phyloP scores from a whole-genome alignment of 2,888 invertebrate species.

The Helleia helle region DNA sequence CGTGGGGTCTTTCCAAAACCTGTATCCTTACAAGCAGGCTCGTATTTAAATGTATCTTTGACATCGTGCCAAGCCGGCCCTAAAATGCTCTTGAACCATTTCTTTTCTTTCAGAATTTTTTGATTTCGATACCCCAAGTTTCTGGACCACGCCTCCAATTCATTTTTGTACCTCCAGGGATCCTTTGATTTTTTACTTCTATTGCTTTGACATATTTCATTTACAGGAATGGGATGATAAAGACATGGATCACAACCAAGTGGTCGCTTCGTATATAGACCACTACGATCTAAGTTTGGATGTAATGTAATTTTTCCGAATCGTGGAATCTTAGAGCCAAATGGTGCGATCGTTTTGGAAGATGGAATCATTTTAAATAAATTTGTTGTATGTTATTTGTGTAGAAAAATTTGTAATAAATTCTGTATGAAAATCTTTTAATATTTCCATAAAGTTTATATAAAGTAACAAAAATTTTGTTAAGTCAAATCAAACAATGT shows the following conservation, averaged over 20 bases:
- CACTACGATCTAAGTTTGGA: constrained; percentile 45
- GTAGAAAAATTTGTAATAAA: too few relatives aligned
- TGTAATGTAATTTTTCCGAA: constrained; percentile 44
- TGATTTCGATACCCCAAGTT: constrained; percentile 59
- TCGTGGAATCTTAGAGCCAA: constrained; percentile 33
- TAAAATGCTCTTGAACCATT: constrained; percentile 36
- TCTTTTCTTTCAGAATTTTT: constrained; percentile 34
- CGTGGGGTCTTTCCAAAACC: constrained; percentile 47
- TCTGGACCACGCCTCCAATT: constrained; percentile 52
- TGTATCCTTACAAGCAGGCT: constrained; percentile 42
- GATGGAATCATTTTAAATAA: constrained; percentile 16
- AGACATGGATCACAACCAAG: constrained; percentile 45
- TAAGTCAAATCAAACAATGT: too few relatives aligned
- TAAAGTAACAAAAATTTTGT: too few relatives aligned
- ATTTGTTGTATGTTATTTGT: too few relatives aligned
- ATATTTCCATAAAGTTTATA: too few relatives aligned
- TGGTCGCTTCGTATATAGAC: constrained; percentile 33
- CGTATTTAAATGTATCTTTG: constrained; percentile 23
- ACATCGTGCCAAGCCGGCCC: constrained; percentile 53
- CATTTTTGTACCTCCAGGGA: constrained; percentile 51
- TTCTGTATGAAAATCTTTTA: too few relatives aligned
- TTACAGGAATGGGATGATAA: constrained; percentile 38
- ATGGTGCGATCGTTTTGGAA: constrained; percentile 21
- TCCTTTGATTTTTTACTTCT: constrained; percentile 35
- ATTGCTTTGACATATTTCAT: constrained; percentile 35